Conservation (phyloP, 92 coral and sea anemone genomes). For the Nematostella vectensis region DNA sequence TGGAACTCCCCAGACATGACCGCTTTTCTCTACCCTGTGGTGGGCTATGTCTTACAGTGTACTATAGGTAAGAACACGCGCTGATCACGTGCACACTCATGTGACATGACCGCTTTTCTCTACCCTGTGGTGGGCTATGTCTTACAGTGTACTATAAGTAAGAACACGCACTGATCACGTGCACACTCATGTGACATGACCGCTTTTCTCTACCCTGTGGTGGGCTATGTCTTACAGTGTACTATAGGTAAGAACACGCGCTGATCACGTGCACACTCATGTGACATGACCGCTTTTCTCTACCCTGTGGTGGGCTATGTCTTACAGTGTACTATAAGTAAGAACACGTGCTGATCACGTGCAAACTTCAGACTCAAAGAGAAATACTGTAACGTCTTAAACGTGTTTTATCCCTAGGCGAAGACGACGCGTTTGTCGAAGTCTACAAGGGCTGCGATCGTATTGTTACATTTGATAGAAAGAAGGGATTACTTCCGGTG, state of each 20-base stretch:
- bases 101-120: constrained; percentile 47
- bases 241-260: constrained; percentile 50
- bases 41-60: constrained; percentile 59
- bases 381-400: too few relatives aligned
- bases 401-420: constrained; percentile 61
- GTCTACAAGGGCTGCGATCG: constrained; percentile 70
- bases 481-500: constrained; percentile 28
- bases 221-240: constrained; percentile 59
- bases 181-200: constrained; percentile 59
- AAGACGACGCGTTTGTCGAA: constrained; percentile 56
- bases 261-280: constrained; percentile 34
- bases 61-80: constrained; percentile 50
- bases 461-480: constrained; percentile 44
- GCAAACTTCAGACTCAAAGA: too few relatives aligned
- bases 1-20: constrained; percentile 78
- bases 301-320: constrained; percentile 72
- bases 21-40: constrained; percentile 65
- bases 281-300: constrained; percentile 47
- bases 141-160: constrained; percentile 72
- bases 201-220: constrained; percentile 65
- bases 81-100: constrained; percentile 34
- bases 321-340: constrained; percentile 72
- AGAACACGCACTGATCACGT: constrained; percentile 3
- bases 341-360: constrained; percentile 1
- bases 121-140: constrained; percentile 72